Percentiles rank a stretch among this genome's conserved stretches.
phyloP scores from a whole-genome alignment of 2,797 vertebrate genomes.

The Smutsia temminckii region DNA sequence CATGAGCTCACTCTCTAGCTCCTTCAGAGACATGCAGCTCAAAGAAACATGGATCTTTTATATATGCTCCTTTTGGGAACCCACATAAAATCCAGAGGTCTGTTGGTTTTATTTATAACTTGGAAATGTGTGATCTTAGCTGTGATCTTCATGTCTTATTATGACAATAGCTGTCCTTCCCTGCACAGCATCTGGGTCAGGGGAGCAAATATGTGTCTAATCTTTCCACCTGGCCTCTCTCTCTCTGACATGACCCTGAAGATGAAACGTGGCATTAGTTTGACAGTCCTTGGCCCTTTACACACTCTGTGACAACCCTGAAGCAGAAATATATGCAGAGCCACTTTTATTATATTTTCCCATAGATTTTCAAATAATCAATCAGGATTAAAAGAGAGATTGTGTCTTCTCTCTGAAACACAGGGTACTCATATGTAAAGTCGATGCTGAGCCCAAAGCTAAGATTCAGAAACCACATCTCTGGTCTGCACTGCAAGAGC shows the following conservation, averaged over 20 bases:
- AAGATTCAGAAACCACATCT: neutral
- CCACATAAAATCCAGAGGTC: constrained; percentile 5
- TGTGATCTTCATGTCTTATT: neutral
- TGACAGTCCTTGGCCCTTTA: neutral
- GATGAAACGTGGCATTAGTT: neutral
- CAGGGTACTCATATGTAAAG: neutral
- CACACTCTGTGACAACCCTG: neutral
- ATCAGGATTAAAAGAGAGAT: constrained; percentile 31
- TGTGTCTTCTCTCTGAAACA: neutral
- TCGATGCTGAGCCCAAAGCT: neutral
- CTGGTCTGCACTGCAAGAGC: neutral
- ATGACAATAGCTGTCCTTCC: neutral
- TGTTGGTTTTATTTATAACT: constrained; percentile 44
- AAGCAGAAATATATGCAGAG: neutral
- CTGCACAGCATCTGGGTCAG: neutral
- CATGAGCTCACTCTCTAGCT: neutral
- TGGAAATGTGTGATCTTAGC: neutral
- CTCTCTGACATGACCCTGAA: neutral
- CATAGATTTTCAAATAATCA: neutral
- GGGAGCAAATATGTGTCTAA: neutral
- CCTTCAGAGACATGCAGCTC: neutral
- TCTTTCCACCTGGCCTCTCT: neutral
- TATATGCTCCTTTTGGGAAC: neutral
- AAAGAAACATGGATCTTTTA: constrained; percentile 24
- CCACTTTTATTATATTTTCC: neutral